Evolutionary conservation across 2,113 vertebrate genomes (phyloP), one percentile per base, ranked within the genome.

Genomic region (Elaphurus davidianus): DNA sequence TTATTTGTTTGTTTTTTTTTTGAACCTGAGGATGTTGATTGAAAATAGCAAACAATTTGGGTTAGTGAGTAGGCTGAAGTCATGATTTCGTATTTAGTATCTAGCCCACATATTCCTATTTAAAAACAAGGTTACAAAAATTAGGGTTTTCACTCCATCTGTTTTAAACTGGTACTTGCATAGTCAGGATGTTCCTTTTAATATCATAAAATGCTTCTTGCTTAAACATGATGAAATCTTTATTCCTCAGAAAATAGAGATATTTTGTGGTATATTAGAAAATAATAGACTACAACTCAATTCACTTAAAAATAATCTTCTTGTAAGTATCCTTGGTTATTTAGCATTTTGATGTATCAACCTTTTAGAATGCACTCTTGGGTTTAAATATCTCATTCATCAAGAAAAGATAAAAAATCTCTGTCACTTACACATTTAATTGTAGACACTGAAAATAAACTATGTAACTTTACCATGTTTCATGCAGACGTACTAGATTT

Each of bases 141-240:
- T 98, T 97, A 98, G 83, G 67, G 96, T 96, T 98, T 98, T 98
- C 84, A 92, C 52, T 64, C 97, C 96, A 98, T 96, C 98, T 98
- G 98, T 96, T 98, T 91, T 96, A 87, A 98, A 82, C 82, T 98
- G 90, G 62, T 85, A 59, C 96, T 98, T 98, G 30, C 96, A 25
- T 98, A 86, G 97, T 98, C 90, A 59, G 59, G 30, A 13, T 96
- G 64, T 97, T 95, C 79, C 94, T 94, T 95, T 98, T 96, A 87
- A 95, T 98, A 97, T 98, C 86, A 74, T 94, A 84, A 98, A 98
- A 96, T 96, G 2, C 28, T 98, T 87, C 43, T n/a, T 64, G 21
- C 14, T 96, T 52, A 92, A 95, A 81, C 59, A 60, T 81, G 52
- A 36, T 47, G 78, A 95, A 95, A 3, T 1, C 87, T 96, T 96